Conservation (phyloP, 2,888 invertebrate species). For the Xestia xanthographa region DNA sequence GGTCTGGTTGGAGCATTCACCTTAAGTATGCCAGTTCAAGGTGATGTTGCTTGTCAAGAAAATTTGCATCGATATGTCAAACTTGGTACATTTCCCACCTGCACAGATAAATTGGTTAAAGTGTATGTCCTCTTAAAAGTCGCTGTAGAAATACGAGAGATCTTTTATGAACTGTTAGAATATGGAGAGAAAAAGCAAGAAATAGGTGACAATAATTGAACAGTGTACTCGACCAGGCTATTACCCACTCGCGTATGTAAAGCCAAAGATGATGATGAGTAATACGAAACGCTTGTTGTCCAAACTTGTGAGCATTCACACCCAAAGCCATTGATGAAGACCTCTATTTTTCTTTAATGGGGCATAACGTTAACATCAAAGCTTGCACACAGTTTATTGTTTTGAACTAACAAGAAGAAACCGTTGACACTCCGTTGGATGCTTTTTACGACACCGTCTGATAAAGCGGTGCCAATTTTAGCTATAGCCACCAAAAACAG, state of each 20-base stretch:
- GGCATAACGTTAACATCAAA: not conserved
- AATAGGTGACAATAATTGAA: not conserved
- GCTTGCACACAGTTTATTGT: not conserved
- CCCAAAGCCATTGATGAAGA: no score
- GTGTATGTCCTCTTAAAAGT: not conserved
- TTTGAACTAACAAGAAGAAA: not conserved
- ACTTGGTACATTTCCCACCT: no score
- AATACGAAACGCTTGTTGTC: not conserved
- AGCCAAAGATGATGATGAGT: not conserved
- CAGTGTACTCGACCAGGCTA: not conserved
- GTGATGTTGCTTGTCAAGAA: no score
- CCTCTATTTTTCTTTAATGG: no score
- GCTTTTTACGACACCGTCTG: constrained; percentile 12
- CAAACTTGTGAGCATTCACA: not conserved
- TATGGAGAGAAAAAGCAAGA: not conserved
- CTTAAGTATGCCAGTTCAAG: no score
- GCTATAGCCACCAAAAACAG: constrained; percentile 18
- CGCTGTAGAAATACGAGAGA: not conserved
- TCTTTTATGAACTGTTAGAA: not conserved
- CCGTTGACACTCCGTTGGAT: not conserved
- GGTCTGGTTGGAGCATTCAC: no score
- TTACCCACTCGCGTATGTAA: not conserved
- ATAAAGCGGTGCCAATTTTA: constrained; percentile 19
- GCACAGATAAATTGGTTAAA: no score
- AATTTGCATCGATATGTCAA: no score